Conservation (phyloP, 2,113 vertebrate species). For the Hippocampus barbouri region DNA sequence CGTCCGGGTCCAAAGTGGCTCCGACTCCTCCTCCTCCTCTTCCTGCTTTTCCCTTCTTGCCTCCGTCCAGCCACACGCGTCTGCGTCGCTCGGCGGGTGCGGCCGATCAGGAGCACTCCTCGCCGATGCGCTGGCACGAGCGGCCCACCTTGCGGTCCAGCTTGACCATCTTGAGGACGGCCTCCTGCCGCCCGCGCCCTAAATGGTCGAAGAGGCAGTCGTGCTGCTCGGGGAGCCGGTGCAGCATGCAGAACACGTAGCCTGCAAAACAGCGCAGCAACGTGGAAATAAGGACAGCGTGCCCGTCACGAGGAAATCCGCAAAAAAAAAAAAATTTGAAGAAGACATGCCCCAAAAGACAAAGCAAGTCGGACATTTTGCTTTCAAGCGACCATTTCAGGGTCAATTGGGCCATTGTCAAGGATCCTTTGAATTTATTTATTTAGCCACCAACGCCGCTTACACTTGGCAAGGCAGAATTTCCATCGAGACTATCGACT, state of each 20-base stretch:
- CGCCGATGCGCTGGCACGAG: conserved; percentile 96
- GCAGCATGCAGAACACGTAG: conserved; percentile 96
- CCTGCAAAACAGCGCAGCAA: conserved; percentile 59
- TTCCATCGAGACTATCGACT: too few species aligned
- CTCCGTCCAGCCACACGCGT: conserved; percentile 18
- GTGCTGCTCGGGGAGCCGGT: conserved; percentile 94
- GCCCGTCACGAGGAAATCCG: too few species aligned
- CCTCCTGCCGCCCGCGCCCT: conserved; percentile 93
- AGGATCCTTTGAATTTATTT: background rate
- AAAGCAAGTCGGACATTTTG: background rate
- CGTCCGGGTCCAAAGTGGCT: conserved; percentile 21
- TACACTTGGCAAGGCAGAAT: too few species aligned
- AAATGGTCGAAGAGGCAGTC: conserved; percentile 97
- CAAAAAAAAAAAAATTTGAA: background rate
- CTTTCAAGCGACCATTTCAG: background rate
- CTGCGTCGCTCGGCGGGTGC: conserved; percentile 9
- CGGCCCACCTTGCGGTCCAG: conserved; percentile 98
- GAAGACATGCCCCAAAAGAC: background rate
- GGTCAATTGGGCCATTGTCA: background rate
- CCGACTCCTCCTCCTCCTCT: background rate
- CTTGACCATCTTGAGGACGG: conserved; percentile 98
- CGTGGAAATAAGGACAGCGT: too few species aligned
- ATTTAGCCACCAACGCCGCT: background rate
- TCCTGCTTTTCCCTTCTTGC: background rate
- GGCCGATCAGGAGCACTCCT: conserved; percentile 89